Conservation (phyloP, 2,888 invertebrate species). For the Drosophila koepferae region DNA sequence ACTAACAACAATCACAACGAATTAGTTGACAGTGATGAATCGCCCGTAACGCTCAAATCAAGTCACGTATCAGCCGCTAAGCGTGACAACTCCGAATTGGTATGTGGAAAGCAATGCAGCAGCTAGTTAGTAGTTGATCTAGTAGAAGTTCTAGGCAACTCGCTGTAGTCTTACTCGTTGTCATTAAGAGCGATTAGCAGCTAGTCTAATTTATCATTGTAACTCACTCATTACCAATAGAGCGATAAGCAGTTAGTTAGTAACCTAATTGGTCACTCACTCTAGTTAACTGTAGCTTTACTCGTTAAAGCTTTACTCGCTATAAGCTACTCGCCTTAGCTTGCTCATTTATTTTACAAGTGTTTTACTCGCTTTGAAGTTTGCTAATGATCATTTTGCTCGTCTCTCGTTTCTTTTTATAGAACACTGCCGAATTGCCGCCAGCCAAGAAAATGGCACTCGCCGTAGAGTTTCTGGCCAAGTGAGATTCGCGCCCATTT, state of each 20-base stretch:
- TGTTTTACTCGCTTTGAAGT: too few relatives aligned
- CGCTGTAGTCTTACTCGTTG: too few relatives aligned
- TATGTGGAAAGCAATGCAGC: constrained; percentile 17
- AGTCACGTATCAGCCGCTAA: constrained; percentile 11
- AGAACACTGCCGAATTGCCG: constrained; percentile 60
- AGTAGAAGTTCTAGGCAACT: background rate
- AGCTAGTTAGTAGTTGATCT: background rate
- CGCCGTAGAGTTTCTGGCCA: constrained; percentile 51
- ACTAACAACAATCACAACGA: constrained; percentile 54
- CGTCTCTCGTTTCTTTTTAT: background rate
- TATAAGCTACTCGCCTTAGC: too few relatives aligned
- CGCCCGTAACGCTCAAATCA: constrained; percentile 44
- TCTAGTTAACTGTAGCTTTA: too few relatives aligned
- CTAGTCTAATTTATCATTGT: too few relatives aligned
- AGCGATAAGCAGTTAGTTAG: too few relatives aligned
- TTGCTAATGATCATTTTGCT: too few relatives aligned
- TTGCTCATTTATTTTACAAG: too few relatives aligned
- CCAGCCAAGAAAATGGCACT: constrained; percentile 64
- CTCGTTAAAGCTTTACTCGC: too few relatives aligned
- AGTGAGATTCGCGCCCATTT: constrained; percentile 36
- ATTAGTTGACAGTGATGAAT: constrained; percentile 40
- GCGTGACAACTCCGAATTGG: constrained; percentile 48
- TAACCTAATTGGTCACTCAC: too few relatives aligned
- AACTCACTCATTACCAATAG: too few relatives aligned
- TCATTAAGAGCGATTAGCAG: too few relatives aligned